A percentile compares a stretch with the other conserved stretches of the same genome.
Conservation (phyloP, 37 sponge, comb jelly and placozoan genomes). For the Mnemiopsis leidyi region DNA sequence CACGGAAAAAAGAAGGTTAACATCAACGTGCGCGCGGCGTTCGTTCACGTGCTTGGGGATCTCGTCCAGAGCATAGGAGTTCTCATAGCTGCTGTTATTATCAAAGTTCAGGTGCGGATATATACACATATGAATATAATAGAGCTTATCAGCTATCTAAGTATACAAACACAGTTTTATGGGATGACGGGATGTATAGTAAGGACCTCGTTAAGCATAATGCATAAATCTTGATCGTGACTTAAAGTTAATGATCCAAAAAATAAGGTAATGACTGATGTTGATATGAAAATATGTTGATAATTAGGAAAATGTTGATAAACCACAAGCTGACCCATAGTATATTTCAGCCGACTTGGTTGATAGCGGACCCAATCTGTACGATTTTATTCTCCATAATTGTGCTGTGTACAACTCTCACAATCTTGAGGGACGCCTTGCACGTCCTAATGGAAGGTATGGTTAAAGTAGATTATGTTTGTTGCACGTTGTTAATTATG, state of each 20-base stretch:
- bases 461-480: too few species aligned
- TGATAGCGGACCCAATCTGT: constrained; percentile 93
- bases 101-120: constrained; percentile 78
- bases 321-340: too few species aligned
- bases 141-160: too few species aligned
- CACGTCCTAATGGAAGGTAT: constrained; percentile 97
- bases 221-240: too few species aligned
- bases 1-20: constrained; percentile 66
- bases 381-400: constrained; percentile 90
- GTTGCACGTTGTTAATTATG: background rate
- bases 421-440: constrained; percentile 87
- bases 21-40: constrained; percentile 93
- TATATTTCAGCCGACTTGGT: constrained; percentile 90
- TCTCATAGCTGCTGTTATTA: constrained; percentile 90
- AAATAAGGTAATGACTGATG: too few species aligned
- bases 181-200: too few species aligned
- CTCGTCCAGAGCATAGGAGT: constrained; percentile 94
- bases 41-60: constrained; percentile 94
- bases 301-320: too few species aligned
- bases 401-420: constrained; percentile 86
- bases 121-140: too few species aligned
- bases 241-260: too few species aligned
- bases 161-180: too few species aligned
- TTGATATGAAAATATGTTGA: too few species aligned
- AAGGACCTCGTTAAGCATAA: too few species aligned